Evolutionary conservation across 2,888 invertebrate genomes (phyloP), one percentile per base, ranked within the genome.

Genomic region (Tenthredo scrophulariae): DNA sequence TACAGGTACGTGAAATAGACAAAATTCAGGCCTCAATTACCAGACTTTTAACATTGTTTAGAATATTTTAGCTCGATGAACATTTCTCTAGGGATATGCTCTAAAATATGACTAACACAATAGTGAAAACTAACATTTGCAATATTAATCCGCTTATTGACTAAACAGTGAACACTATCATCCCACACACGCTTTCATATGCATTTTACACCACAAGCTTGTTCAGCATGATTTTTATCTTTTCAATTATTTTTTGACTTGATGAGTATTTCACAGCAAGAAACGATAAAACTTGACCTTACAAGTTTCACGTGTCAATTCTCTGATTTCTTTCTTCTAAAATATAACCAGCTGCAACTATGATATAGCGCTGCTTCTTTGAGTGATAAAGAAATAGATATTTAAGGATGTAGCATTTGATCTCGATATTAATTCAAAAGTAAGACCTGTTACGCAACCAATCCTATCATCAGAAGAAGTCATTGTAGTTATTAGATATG

Each of bases 1-100:
- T 99, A 99, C 95, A 96, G 97, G 96, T 97, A 95, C 89, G 95
- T 93, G 84, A 29, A 46, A 50, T 5, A 2, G n/a, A 18, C 1
- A 37, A 26, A 33, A 46, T 10, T n/a, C 13, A 9, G 18, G 26
- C 67, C 10, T 85, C 85, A 77, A 54, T 50, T 9, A 18, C 33
- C 26, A 22, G 33, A 46, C 22, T 62, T 43, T 62, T 40, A 43
- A 29, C 29, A 62, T 80, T 83, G 46, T 67, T 83, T 67, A 26
- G 43, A 26, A 83, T 82, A 46, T 82, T 65, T 67, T 50, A 67
- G 67, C 82, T 46, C 22, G 82, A 22, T 43, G 67, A 67, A 82
- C 22, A 43, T 46, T 82, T 5, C 3, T 33, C 46, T 67, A 29
- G 65, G 10, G 50, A 67, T 67, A 22, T 83, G 67, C 70, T 83